These are phyloP conservation scores for Adela reaumurella DNA, from an alignment of 2,888 invertebrate species.

Conservation along the genomic window DNA sequence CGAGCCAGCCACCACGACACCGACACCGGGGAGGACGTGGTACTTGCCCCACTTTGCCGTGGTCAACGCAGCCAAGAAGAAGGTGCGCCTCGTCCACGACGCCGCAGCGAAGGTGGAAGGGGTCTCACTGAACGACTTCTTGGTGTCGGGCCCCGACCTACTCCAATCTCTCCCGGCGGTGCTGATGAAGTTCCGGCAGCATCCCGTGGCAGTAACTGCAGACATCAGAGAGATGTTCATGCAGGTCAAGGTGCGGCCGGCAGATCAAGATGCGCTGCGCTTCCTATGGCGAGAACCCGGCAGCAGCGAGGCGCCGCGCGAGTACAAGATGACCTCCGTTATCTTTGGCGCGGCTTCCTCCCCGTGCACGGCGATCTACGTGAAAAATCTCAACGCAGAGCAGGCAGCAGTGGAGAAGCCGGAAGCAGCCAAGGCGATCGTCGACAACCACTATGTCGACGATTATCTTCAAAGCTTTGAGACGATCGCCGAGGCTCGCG, in stretches of 20 bases:
- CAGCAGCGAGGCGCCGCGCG: conserved; percentile 7
- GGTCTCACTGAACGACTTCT: conserved; percentile 15
- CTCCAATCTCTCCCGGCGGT: conserved; percentile 14
- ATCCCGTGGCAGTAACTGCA: conserved; percentile 12
- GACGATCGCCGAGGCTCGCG: not conserved
- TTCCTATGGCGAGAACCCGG: conserved; percentile 10
- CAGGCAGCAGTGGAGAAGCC: not conserved
- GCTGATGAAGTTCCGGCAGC: conserved; percentile 17
- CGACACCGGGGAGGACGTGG: not conserved
- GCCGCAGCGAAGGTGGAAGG: conserved; percentile 15
- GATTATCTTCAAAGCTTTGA: conserved; percentile 1
- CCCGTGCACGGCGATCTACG: conserved; percentile 12
- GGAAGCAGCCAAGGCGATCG: not conserved
- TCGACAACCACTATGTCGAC: conserved; percentile 1
- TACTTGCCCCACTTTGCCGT: conserved; percentile 12
- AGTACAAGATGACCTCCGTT: conserved; percentile 14
- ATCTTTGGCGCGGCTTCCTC: conserved; percentile 14
- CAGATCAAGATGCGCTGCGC: conserved; percentile 15
- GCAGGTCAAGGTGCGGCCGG: conserved; percentile 14
- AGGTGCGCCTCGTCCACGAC: conserved; percentile 17
- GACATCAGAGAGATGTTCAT: conserved; percentile 21
- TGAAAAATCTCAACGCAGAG: not conserved
- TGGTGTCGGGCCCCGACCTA: conserved; percentile 17
- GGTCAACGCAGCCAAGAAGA: conserved; percentile 15
- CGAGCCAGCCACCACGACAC: not conserved